Evolutionary conservation across 2,888 invertebrate species (phyloP).

Genomic region (Pharmacophagus antenor): DNA sequence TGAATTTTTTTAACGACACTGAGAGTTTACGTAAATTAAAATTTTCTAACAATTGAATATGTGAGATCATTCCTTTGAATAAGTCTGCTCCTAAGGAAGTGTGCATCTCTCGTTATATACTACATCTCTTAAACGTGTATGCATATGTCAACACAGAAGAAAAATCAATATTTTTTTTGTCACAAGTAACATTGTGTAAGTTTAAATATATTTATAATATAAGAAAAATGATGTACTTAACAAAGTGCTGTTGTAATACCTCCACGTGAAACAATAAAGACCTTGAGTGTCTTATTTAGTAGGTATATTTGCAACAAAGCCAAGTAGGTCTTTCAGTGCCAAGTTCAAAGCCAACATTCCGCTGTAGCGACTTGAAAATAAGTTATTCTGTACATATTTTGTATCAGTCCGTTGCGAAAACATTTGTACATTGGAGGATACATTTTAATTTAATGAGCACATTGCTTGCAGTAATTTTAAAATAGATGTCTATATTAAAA

Average conservation of each 20-base stretch:
- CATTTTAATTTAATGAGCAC: too few relatives aligned
- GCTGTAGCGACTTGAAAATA: constrained; percentile 44
- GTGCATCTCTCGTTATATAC: background rate
- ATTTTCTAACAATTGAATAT: constrained; percentile 26
- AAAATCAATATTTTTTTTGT: too few relatives aligned
- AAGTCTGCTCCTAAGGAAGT: background rate
- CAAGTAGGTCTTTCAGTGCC: constrained; percentile 58
- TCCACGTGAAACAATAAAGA: constrained; percentile 21
- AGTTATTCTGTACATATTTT: constrained; percentile 44
- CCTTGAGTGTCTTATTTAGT: constrained; percentile 34
- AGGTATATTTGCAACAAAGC: constrained; percentile 61
- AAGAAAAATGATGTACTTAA: too few relatives aligned
- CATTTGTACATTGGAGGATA: background rate
- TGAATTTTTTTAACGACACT: constrained; percentile 7
- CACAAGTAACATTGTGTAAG: too few relatives aligned
- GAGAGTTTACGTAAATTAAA: constrained; percentile 23
- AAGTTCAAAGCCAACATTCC: constrained; percentile 76
- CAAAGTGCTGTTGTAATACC: background rate
- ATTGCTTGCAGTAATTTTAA: too few relatives aligned
- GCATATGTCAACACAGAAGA: too few relatives aligned
- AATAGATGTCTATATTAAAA: background rate
- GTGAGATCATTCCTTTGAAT: constrained; percentile 22
- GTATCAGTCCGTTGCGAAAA: constrained; percentile 18
- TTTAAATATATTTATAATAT: too few relatives aligned
- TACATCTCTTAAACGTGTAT: too few relatives aligned